Percentiles rank a stretch among this genome's conserved stretches.
Conservation (phyloP, 2,797 vertebrate species). For the Molossus alvarezi region DNA sequence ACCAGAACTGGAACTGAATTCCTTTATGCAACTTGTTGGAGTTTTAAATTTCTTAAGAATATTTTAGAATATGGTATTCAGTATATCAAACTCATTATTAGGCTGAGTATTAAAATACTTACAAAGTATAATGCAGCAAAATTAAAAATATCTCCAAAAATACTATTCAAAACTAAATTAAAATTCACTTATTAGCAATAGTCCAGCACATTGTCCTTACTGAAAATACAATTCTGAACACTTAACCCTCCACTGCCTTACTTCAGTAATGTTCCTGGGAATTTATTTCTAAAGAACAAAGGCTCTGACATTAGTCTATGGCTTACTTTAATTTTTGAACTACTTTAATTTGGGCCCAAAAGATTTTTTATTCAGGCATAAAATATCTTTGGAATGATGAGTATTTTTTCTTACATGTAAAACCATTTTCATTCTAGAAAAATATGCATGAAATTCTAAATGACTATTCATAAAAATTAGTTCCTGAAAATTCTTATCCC, state of each 20-base stretch:
- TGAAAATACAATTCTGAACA: slow-evolving; percentile 15
- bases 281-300: slow-evolving; percentile 34
- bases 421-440: slow-evolving; percentile 18
- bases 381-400: slow-evolving; percentile 16
- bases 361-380: neutral
- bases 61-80: slow-evolving; percentile 41
- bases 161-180: slow-evolving; percentile 17
- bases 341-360: neutral
- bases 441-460: neutral
- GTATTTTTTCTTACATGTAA: slow-evolving; percentile 14
- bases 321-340: neutral
- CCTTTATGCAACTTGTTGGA: neutral
- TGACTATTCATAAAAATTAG: slow-evolving; percentile 9
- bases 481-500: slow-evolving; percentile 4
- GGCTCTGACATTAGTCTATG: neutral
- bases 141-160: neutral
- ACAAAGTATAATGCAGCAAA: slow-evolving; percentile 14
- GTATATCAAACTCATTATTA: slow-evolving; percentile 12
- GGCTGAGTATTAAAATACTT: neutral
- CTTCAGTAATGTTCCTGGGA: neutral
- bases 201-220: neutral
- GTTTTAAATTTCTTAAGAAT: slow-evolving; percentile 15
- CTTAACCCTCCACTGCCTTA: neutral
- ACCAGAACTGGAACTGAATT: neutral
- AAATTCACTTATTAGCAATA: slow-evolving; percentile 29